Percentiles rank a stretch among this genome's conserved stretches.
These are phyloP conservation scores for Centropristis striata DNA, from an alignment of 2,113 vertebrate genomes.

Conservation along the genomic window DNA sequence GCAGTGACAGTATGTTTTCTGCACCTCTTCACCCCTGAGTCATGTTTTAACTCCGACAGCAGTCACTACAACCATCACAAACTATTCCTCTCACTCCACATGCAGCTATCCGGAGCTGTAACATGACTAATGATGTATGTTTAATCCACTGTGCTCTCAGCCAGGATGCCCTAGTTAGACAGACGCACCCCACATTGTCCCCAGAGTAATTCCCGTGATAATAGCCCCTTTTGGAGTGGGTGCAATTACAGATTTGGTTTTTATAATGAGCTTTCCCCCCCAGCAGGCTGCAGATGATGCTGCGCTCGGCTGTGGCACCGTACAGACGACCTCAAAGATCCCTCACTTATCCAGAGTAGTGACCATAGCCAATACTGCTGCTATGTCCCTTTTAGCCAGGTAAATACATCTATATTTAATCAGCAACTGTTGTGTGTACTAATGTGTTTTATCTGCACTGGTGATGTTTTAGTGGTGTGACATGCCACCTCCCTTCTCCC, in stretches of 20 bases:
- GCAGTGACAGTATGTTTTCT: slow-evolving; percentile 3
- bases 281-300: slow-evolving; percentile 68
- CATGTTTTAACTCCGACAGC: slow-evolving; percentile 16
- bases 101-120: slow-evolving; percentile 10
- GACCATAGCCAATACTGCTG: slow-evolving; percentile 78
- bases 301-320: slow-evolving; percentile 2
- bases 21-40: slow-evolving; percentile 46
- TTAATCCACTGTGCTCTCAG: slow-evolving; percentile 49
- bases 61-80: slow-evolving; percentile 35
- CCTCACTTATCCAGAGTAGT: slow-evolving; percentile 77
- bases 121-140: slow-evolving; percentile 31
- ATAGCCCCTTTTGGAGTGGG: slow-evolving; percentile 52
- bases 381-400: slow-evolving; percentile 81
- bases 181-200: slow-evolving; percentile 32
- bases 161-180: slow-evolving; percentile 52
- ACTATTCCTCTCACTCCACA: slow-evolving; percentile 28
- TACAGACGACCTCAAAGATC: slow-evolving; percentile 76
- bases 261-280: slow-evolving; percentile 57
- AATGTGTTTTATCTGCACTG: not conserved
- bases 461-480: not conserved
- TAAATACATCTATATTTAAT: slow-evolving; percentile 25
- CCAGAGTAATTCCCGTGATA: slow-evolving; percentile 53
- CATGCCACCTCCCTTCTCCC: slow-evolving; percentile 11
- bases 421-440: not conserved
- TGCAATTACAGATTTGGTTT: slow-evolving; percentile 61